Evolutionary conservation across 2,888 invertebrate species (phyloP).

Genomic region (Pecten maximus): DNA sequence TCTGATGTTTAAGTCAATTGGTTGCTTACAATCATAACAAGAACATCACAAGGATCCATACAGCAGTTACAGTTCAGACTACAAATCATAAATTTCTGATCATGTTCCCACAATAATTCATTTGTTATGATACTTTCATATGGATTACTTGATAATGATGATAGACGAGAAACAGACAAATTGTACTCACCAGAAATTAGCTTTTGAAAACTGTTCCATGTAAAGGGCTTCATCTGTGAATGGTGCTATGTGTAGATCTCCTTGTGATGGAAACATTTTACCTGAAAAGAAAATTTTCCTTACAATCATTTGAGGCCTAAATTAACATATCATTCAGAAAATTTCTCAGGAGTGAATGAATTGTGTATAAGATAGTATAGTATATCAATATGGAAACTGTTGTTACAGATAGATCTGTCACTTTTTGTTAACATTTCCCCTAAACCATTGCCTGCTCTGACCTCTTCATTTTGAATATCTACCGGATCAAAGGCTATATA

Average conservation of each 20-base stretch:
- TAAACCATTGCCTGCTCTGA: not conserved
- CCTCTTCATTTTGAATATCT: no score
- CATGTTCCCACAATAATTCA: no score
- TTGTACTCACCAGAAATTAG: slow-evolving; percentile 93
- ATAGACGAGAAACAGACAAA: not conserved
- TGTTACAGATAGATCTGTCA: no score
- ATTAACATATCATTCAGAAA: no score
- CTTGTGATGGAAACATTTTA: slow-evolving; percentile 98
- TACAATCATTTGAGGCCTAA: not conserved
- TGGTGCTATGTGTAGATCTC: slow-evolving; percentile 98
- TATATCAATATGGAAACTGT: no score
- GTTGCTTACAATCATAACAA: no score
- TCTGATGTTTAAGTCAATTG: no score
- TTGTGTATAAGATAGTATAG: no score
- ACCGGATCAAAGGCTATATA: no score
- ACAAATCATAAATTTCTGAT: not conserved
- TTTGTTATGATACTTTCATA: no score
- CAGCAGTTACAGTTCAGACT: not conserved
- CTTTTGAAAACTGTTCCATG: slow-evolving; percentile 99
- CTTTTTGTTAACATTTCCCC: not conserved
- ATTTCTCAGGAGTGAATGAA: no score
- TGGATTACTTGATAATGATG: no score
- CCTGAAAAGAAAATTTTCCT: slow-evolving; percentile 84
- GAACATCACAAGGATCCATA: not conserved
- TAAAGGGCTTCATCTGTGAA: slow-evolving; percentile 98